phyloP scores from a whole-genome alignment of 2,113 vertebrate species.

The Syngnathoides biaculeatus region DNA sequence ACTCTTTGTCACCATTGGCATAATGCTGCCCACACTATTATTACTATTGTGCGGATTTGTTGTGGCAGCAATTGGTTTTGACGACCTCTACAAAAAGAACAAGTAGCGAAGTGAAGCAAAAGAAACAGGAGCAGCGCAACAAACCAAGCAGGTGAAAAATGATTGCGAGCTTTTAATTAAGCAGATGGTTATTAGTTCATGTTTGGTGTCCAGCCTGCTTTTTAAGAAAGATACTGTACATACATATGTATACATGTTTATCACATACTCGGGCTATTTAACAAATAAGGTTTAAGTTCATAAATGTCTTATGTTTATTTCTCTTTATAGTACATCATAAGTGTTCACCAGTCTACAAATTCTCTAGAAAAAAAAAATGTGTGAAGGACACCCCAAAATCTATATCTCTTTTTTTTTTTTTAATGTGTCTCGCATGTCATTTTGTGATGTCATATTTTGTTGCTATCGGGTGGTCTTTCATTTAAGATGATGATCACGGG shows the following conservation, averaged over 20 bases:
- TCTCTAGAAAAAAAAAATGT: not conserved
- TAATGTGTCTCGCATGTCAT: conserved; percentile 14
- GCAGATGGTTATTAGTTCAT: conserved; percentile 46
- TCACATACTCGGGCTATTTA: conserved; percentile 9
- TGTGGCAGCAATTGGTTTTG: conserved; percentile 43
- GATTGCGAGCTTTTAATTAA: conserved; percentile 28
- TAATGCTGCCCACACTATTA: conserved; percentile 44
- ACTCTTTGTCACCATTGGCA: conserved; percentile 52
- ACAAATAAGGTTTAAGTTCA: conserved; percentile 1
- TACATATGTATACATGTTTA: not conserved
- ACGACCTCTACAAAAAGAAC: conserved; percentile 28
- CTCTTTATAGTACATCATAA: conserved; percentile 3
- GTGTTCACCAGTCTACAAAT: conserved; percentile 1
- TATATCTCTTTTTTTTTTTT: conserved; percentile 17
- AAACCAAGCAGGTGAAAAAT: not conserved
- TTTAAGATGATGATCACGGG: conserved; percentile 26
- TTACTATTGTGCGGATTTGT: conserved; percentile 40
- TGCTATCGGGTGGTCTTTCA: conserved; percentile 40
- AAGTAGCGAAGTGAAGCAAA: conserved; percentile 24
- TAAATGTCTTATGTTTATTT: not conserved
- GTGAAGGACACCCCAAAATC: not conserved
- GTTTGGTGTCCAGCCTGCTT: conserved; percentile 27
- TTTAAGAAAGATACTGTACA: conserved; percentile 28
- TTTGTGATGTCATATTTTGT: conserved; percentile 34
- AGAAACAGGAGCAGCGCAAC: conserved; percentile 37